These are phyloP conservation scores for Eristalinus sepulchralis DNA, from an alignment of 2,888 invertebrate genomes.

Conservation along the genomic window DNA sequence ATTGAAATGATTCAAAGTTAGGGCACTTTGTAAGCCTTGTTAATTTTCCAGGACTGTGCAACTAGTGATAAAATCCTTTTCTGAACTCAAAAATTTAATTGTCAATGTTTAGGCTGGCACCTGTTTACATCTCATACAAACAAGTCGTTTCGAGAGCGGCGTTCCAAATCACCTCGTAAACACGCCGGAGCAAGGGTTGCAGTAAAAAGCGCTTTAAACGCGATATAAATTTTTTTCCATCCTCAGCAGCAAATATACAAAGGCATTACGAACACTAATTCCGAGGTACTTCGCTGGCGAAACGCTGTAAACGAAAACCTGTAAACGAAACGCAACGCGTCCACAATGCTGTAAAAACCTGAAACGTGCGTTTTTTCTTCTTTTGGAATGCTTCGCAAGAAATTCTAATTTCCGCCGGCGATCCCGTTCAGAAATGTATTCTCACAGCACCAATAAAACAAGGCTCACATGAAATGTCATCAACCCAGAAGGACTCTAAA, in stretches of 20 bases:
- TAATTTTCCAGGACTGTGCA: too few relatives aligned
- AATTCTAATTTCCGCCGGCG: slow-evolving; percentile 21
- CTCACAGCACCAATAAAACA: slow-evolving; percentile 8
- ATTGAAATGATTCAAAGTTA: too few relatives aligned
- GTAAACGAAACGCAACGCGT: neutral
- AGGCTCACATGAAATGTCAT: slow-evolving; percentile 20
- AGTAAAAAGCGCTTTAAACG: slow-evolving; percentile 10
- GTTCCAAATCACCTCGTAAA: neutral
- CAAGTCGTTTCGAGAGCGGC: neutral
- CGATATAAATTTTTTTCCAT: neutral
- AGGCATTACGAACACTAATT: slow-evolving; percentile 17
- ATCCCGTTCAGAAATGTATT: slow-evolving; percentile 20
- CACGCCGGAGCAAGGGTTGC: neutral
- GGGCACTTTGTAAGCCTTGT: too few relatives aligned
- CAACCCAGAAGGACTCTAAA: neutral
- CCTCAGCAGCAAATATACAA: neutral
- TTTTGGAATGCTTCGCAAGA: slow-evolving; percentile 9
- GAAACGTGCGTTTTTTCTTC: slow-evolving; percentile 2
- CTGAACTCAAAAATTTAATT: too few relatives aligned
- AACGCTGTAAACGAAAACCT: slow-evolving; percentile 1
- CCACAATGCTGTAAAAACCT: neutral
- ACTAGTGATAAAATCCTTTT: too few relatives aligned
- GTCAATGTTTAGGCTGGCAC: too few relatives aligned
- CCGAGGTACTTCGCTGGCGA: slow-evolving; percentile 1
- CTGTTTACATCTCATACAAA: too few relatives aligned